Percentiles rank a stretch among this genome's conserved stretches.
Conservation (phyloP, 2,113 vertebrate genomes). For the Agapornis roseicollis region DNA sequence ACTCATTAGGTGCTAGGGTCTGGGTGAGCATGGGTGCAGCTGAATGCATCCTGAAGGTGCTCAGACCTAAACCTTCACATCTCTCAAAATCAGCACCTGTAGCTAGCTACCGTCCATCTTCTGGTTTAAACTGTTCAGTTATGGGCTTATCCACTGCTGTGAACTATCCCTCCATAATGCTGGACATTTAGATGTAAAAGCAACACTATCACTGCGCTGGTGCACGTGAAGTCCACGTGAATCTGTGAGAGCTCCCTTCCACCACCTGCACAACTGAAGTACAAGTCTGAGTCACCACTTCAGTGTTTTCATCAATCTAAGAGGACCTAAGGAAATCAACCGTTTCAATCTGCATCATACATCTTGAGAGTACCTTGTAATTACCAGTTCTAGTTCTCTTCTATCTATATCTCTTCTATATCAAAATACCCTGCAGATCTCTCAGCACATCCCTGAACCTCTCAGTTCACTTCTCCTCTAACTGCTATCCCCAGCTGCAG, state of each 20-base stretch:
- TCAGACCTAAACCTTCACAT: not conserved
- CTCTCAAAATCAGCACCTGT: not conserved
- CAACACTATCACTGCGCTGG: not conserved
- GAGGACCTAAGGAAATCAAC: not conserved
- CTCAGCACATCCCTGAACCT: not conserved
- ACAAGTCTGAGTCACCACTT: not conserved
- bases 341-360: not conserved
- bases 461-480: not conserved
- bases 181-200: not conserved
- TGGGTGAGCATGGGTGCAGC: too few species aligned
- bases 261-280: not conserved
- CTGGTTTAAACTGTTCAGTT: not conserved
- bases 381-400: not conserved
- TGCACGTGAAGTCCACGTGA: not conserved
- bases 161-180: not conserved
- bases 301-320: not conserved
- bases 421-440: not conserved
- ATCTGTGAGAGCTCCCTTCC: not conserved
- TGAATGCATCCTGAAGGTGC: not conserved
- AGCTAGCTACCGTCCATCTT: not conserved
- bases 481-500: not conserved
- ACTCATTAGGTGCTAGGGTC: rapidly evolving
- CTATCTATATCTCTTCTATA: not conserved
- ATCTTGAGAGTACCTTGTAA: not conserved
- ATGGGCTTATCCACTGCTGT: not conserved